Evolutionary conservation across 2,797 vertebrate genomes (phyloP).

Genomic region (Pangasius mekongensis): DNA sequence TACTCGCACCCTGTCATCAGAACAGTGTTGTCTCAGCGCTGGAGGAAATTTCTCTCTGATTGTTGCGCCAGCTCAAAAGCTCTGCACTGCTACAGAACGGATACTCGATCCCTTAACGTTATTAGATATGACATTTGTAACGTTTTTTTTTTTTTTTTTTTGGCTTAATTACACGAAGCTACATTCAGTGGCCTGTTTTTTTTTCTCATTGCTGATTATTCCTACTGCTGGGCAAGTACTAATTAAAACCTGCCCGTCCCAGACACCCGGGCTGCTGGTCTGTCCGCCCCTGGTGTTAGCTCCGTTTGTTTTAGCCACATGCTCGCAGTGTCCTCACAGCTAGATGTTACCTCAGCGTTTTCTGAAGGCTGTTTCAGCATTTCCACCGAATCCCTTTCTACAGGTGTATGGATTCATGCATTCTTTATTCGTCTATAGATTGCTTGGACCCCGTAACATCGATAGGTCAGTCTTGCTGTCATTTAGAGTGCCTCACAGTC

Average conservation of each 20-base stretch:
- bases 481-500: background rate
- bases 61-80: background rate
- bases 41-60: constrained; percentile 2
- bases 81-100: background rate
- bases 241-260: background rate
- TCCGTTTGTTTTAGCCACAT: background rate
- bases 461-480: constrained; percentile 12
- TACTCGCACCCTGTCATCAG: background rate
- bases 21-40: background rate
- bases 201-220: background rate
- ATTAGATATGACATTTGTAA: background rate
- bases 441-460: background rate
- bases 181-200: background rate
- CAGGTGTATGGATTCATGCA: constrained; percentile 15
- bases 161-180: too few relatives aligned
- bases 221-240: background rate
- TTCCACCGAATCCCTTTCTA: background rate
- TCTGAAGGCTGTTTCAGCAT: constrained; percentile 26
- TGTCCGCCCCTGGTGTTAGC: too few relatives aligned
- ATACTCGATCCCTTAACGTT: background rate
- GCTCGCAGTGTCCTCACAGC: background rate
- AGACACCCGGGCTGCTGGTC: background rate
- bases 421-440: constrained; percentile 39
- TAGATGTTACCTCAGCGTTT: constrained; percentile 30
- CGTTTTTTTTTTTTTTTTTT: background rate